Percentiles rank a stretch among this genome's conserved stretches.
These are phyloP conservation scores for Stercorarius parasiticus DNA, from an alignment of 2,113 vertebrate genomes.

Conservation along the genomic window DNA sequence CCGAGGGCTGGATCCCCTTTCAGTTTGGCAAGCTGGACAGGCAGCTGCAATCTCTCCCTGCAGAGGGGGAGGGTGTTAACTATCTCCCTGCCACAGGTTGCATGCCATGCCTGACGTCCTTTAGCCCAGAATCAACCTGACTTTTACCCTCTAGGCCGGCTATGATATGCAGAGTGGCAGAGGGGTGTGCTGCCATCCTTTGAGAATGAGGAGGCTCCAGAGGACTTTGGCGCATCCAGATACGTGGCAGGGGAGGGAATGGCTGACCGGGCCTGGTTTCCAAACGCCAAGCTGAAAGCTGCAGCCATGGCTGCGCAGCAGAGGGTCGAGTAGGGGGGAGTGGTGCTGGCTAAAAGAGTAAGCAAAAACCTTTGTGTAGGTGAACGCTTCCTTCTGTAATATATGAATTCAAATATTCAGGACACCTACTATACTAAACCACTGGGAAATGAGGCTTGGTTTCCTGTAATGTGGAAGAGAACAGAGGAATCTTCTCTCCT, in stretches of 20 bases:
- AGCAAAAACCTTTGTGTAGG: not conserved
- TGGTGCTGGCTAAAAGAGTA: not conserved
- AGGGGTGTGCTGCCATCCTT: not conserved
- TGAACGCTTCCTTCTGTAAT: not conserved
- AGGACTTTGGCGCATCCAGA: not conserved
- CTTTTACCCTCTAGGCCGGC: not conserved
- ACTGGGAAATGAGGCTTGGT: not conserved
- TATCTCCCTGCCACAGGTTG: slow-evolving; percentile 8
- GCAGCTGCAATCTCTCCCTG: slow-evolving; percentile 52
- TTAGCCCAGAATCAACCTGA: not conserved
- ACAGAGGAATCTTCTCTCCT: not conserved
- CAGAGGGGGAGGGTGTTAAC: slow-evolving; percentile 38
- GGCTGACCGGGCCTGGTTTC: not conserved
- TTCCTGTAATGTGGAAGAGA: not conserved
- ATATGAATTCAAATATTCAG: not conserved
- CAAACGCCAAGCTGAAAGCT: not conserved
- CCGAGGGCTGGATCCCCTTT: slow-evolving; percentile 53
- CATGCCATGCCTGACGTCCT: not conserved
- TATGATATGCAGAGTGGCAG: accelerated
- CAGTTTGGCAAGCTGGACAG: slow-evolving; percentile 59
- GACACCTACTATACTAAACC: not conserved
- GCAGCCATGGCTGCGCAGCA: not conserved
- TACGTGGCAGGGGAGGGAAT: not conserved
- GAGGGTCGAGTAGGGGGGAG: not conserved
- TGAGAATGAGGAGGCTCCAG: not conserved